These are phyloP conservation scores for Cephalopholis sonnerati DNA, from an alignment of 2,113 vertebrate species.

Conservation along the genomic window DNA sequence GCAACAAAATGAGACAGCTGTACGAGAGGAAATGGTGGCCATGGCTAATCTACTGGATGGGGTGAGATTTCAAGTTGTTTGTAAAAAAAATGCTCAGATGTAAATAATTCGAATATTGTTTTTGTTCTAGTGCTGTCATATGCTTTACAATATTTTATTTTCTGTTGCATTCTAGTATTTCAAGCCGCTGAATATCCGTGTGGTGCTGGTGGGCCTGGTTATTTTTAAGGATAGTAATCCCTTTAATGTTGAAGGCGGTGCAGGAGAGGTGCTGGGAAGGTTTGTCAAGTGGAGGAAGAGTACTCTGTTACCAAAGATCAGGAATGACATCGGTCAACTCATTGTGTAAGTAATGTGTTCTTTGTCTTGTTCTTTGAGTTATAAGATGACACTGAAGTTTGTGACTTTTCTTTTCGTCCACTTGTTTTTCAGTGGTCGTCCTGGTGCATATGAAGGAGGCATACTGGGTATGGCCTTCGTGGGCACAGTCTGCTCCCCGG, in stretches of 20 bases:
- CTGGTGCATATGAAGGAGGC: constrained; percentile 5
- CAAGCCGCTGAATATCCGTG: constrained; percentile 87
- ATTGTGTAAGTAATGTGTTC: constrained; percentile 82
- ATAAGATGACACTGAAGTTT: background rate
- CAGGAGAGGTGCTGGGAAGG: constrained; percentile 82
- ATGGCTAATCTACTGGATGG: constrained; percentile 89
- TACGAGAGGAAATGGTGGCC: constrained; percentile 86
- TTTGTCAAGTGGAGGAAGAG: constrained; percentile 88
- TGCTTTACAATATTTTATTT: background rate
- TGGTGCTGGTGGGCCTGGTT: constrained; percentile 88
- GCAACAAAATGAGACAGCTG: constrained; percentile 72
- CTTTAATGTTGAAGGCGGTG: constrained; percentile 77
- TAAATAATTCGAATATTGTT: background rate
- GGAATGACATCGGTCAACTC: constrained; percentile 87
- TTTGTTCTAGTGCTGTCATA: background rate
- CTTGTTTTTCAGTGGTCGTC: constrained; percentile 79
- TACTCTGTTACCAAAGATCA: constrained; percentile 59
- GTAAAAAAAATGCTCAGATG: background rate
- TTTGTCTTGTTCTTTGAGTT: rapidly evolving
- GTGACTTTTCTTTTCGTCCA: background rate
- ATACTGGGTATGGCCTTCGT: constrained; percentile 91
- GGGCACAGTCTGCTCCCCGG: constrained; percentile 85
- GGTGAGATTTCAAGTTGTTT: constrained; percentile 79
- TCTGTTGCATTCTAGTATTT: constrained; percentile 83
- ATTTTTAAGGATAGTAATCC: constrained; percentile 85